A percentile compares a stretch with the other conserved stretches of the same genome.
These are phyloP conservation scores for Denticeps clupeoides DNA, from an alignment of 2,797 vertebrate genomes.

Conservation along the genomic window DNA sequence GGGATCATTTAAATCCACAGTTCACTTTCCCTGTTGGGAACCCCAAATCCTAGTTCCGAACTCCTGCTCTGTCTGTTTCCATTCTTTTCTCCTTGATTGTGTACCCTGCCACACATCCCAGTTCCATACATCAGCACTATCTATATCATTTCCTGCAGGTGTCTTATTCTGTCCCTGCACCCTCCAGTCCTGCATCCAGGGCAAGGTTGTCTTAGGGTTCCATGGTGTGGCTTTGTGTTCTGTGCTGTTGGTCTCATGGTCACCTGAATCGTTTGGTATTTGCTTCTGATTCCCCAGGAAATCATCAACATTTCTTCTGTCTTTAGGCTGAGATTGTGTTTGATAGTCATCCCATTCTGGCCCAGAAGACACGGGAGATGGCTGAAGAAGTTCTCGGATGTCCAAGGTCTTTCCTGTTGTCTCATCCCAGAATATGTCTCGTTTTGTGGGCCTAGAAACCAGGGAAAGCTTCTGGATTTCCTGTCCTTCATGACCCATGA, in stretches of 20 bases:
- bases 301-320: neutral
- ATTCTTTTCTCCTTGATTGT: too few relatives aligned
- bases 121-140: too few relatives aligned
- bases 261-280: constrained; percentile 4
- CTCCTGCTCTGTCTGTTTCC: too few relatives aligned
- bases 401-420: constrained; percentile 49
- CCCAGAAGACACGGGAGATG: constrained; percentile 14
- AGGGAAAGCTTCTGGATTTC: constrained; percentile 30
- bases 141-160: constrained; percentile 7
- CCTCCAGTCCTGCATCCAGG: constrained; percentile 25
- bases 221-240: neutral
- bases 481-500: constrained; percentile 13
- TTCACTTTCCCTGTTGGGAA: too few relatives aligned
- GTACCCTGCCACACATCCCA: too few relatives aligned
- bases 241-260: neutral
- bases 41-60: too few relatives aligned
- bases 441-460: constrained; percentile 36
- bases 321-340: neutral
- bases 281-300: neutral
- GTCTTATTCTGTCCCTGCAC: neutral
- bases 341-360: neutral
- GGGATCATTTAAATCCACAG: too few relatives aligned
- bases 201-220: constrained; percentile 4
- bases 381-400: constrained; percentile 26
- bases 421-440: constrained; percentile 57